Conservation (phyloP, 1,140 invertebrate genomes). For the Littorina saxatilis region DNA sequence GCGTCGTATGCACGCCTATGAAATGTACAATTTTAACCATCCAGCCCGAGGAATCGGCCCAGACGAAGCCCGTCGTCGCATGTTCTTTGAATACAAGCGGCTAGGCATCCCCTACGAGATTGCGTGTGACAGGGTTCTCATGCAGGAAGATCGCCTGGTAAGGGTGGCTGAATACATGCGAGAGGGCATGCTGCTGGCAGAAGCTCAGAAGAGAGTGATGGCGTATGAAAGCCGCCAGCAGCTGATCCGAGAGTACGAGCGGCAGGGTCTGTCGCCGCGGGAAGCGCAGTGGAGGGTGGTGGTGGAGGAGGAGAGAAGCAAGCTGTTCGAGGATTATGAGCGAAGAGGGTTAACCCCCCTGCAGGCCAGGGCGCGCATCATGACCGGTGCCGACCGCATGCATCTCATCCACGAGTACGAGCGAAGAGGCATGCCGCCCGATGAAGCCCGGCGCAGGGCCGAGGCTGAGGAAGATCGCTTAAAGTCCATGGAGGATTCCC, state of each 20-base stretch:
- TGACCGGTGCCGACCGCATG: not conserved
- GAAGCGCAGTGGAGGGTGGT: conserved; percentile 23
- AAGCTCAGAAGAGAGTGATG: conserved; percentile 12
- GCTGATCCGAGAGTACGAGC: conserved; percentile 21
- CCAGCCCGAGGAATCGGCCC: not conserved
- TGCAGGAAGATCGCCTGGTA: conserved; percentile 5
- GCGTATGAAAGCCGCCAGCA: conserved; percentile 13
- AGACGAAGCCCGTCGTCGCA: conserved; percentile 5
- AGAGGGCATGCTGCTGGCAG: conserved; percentile 22
- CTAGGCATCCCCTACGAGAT: conserved; percentile 21
- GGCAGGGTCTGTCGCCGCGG: conserved; percentile 14
- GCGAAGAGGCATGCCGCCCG: conserved; percentile 12
- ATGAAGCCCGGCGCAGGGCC: not conserved
- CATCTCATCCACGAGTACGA: conserved; percentile 23
- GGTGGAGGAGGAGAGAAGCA: conserved; percentile 30
- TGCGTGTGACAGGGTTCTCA: not conserved
- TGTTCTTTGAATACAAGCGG: conserved; percentile 21
- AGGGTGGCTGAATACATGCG: not conserved
- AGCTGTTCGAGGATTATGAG: conserved; percentile 31
- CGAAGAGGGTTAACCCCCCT: not conserved
- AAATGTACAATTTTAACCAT: conserved; percentile 1
- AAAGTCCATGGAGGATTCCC: not conserved
- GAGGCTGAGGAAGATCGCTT: conserved; percentile 15
- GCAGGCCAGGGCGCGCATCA: conserved; percentile 9
- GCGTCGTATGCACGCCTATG: conserved; percentile 16